Evolutionary conservation across 2,113 vertebrate genomes (phyloP).

Genomic region (Plotosus lineatus): DNA sequence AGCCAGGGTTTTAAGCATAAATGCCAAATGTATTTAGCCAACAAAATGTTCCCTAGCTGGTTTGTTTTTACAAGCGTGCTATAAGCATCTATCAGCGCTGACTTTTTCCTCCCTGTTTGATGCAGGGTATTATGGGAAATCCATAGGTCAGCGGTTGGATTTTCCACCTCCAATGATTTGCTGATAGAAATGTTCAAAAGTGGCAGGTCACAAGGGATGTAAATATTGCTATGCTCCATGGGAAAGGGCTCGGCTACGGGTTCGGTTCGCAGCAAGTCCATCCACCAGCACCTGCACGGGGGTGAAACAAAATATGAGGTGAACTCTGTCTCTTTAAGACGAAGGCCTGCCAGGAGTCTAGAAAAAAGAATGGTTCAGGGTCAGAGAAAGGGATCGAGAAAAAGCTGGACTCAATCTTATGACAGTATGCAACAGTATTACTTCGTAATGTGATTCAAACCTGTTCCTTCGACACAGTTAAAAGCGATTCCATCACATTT

Average conservation of each 20-base stretch:
- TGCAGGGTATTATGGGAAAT: slow-evolving; percentile 10
- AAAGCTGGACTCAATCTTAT: slow-evolving; percentile 61
- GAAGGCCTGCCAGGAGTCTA: slow-evolving; percentile 56
- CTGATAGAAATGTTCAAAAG: slow-evolving; percentile 42
- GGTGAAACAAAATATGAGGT: slow-evolving; percentile 73
- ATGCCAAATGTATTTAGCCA: slow-evolving; percentile 3
- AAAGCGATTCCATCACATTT: slow-evolving; percentile 42
- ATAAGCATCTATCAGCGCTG: slow-evolving; percentile 26
- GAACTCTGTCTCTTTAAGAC: slow-evolving; percentile 67
- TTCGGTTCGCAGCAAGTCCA: slow-evolving; percentile 70
- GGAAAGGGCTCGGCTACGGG: slow-evolving; percentile 50
- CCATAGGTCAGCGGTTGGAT: slow-evolving; percentile 25
- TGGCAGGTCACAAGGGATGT: slow-evolving; percentile 44
- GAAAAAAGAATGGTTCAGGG: slow-evolving; percentile 62
- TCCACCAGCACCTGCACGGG: slow-evolving; percentile 68
- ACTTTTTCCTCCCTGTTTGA: slow-evolving; percentile 22
- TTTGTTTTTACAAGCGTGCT: slow-evolving; percentile 6
- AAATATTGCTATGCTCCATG: slow-evolving; percentile 60
- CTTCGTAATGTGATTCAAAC: slow-evolving; percentile 70
- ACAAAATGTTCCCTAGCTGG: background rate
- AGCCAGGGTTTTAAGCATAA: background rate
- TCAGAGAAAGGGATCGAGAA: slow-evolving; percentile 60
- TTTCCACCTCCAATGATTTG: slow-evolving; percentile 32
- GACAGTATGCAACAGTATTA: slow-evolving; percentile 67
- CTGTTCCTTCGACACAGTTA: slow-evolving; percentile 54